A percentile compares a stretch with the other conserved stretches of the same genome.
Conservation (phyloP, 1,140 invertebrate genomes). For the Hylaeus anthracinus region DNA sequence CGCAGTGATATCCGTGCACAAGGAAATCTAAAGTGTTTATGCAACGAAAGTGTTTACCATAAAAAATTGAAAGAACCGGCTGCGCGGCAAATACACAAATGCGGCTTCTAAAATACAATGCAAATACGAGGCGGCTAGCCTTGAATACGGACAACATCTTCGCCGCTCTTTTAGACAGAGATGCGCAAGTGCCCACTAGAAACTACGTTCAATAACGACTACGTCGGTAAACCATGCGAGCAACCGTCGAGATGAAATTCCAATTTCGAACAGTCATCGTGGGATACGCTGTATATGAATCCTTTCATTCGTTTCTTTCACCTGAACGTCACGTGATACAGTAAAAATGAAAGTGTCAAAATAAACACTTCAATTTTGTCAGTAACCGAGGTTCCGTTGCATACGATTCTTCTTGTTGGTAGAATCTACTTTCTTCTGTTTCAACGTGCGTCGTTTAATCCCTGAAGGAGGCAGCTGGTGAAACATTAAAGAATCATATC, state of each 20-base stretch:
- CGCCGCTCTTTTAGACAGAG: slow-evolving; percentile 12
- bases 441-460: no score
- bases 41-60: slow-evolving; percentile 23
- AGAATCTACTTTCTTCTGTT: no score
- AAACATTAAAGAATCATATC: no score
- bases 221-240: neutral
- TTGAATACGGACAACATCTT: slow-evolving; percentile 50
- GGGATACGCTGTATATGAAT: no score
- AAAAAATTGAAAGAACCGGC: slow-evolving; percentile 11
- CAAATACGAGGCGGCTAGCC: slow-evolving; percentile 66
- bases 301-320: no score
- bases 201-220: neutral
- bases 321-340: no score
- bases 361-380: no score
- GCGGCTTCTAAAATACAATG: slow-evolving; percentile 68
- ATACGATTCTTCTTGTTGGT: no score
- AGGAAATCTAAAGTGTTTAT: slow-evolving; percentile 25
- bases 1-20: neutral
- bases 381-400: no score
- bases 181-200: neutral
- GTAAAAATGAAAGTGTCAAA: no score
- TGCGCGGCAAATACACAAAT: slow-evolving; percentile 29
- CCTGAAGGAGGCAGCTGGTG: no score
- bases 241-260: neutral
- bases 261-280: neutral